phyloP scores from a whole-genome alignment of 2,888 invertebrate species.

The Himalopsyche tibetana region DNA sequence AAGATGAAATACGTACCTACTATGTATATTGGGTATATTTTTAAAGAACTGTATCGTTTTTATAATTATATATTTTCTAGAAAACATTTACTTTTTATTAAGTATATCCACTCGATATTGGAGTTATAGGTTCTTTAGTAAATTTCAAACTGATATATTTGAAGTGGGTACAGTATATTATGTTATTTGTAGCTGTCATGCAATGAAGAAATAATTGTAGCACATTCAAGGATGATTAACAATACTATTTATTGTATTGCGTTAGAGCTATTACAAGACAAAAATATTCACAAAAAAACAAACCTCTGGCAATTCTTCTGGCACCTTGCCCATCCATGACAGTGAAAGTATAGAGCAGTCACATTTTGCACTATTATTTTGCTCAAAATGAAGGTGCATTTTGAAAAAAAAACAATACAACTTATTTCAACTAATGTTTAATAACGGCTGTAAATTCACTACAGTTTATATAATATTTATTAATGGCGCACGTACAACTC shows the following conservation, averaged over 20 bases:
- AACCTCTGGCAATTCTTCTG: slow-evolving; percentile 96
- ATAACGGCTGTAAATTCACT: slow-evolving; percentile 18
- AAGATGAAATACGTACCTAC: too few species aligned
- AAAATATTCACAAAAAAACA: slow-evolving; percentile 50
- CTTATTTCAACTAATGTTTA: slow-evolving; percentile 7
- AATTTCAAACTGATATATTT: background rate
- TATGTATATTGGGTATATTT: too few species aligned
- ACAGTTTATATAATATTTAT: slow-evolving; percentile 22
- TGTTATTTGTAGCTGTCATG: background rate
- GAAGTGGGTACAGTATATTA: background rate
- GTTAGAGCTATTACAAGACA: slow-evolving; percentile 10
- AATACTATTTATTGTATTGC: background rate
- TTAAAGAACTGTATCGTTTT: too few species aligned
- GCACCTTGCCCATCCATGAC: slow-evolving; percentile 99
- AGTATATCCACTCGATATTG: too few species aligned
- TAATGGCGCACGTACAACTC: slow-evolving; percentile 28
- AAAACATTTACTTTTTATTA: too few species aligned
- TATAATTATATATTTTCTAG: too few species aligned
- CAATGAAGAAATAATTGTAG: background rate
- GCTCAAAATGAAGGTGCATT: slow-evolving; percentile 98
- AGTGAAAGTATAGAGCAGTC: slow-evolving; percentile 96
- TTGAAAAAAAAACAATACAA: slow-evolving; percentile 66
- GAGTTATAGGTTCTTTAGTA: too few species aligned
- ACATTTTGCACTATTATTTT: slow-evolving; percentile 94
- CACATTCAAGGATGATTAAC: background rate